A percentile compares a stretch with the other conserved stretches of the same genome.
These are phyloP conservation scores for Arion vulgaris DNA, from an alignment of 1,140 invertebrate species.

Conservation along the genomic window DNA sequence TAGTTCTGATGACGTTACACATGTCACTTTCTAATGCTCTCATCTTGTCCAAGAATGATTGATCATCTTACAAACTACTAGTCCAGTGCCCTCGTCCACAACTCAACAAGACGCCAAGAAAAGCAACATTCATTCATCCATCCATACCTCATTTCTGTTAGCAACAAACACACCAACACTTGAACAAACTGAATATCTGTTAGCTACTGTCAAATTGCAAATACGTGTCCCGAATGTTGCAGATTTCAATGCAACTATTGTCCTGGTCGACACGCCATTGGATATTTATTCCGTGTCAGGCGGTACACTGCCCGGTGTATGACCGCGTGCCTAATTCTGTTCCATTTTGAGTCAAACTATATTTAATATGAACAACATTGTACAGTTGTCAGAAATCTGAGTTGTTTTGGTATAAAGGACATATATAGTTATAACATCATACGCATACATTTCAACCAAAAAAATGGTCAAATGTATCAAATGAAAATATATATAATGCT, in stretches of 20 bases:
- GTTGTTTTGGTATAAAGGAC: too few species aligned
- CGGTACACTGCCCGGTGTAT: background rate
- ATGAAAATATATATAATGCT: too few species aligned
- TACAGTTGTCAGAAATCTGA: too few species aligned
- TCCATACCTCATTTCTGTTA: background rate
- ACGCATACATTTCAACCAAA: too few species aligned
- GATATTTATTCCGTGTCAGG: background rate
- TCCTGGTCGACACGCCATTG: background rate
- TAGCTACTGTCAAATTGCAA: background rate
- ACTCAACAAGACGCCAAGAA: too few species aligned
- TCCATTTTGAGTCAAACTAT: too few species aligned
- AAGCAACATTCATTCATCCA: too few species aligned
- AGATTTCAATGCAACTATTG: background rate
- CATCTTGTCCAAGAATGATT: background rate
- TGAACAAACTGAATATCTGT: background rate
- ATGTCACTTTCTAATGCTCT: background rate
- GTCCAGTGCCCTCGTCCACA: background rate
- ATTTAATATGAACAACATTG: too few species aligned
- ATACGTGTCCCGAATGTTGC: background rate
- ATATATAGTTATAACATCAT: too few species aligned
- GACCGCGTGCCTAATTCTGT: background rate
- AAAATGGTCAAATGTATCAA: too few species aligned
- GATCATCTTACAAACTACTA: background rate
- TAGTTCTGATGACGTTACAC: too few species aligned
- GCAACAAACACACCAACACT: background rate